A percentile compares a stretch with the other conserved stretches of the same genome.
Evolutionary conservation across 2,797 vertebrate species (phyloP).

Genomic region (Buphagus erythrorhynchus): DNA sequence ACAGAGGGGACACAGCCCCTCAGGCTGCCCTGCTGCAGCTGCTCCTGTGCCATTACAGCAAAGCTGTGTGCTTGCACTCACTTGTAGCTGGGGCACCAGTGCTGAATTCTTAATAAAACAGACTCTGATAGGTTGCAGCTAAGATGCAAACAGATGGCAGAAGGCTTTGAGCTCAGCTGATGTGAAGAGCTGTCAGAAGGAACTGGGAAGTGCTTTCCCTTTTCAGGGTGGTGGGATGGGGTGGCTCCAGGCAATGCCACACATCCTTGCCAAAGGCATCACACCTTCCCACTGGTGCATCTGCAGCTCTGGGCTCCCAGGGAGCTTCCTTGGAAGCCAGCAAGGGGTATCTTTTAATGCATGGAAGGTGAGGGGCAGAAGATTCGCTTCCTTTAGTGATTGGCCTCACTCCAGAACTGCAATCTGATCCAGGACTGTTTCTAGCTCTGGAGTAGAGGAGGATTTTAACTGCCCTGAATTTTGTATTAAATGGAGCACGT

Average conservation of each 20-base stretch:
- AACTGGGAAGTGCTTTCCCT: not conserved
- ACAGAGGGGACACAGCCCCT: fast-evolving
- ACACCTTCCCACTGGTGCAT: not conserved
- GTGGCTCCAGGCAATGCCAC: not conserved
- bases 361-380: not conserved
- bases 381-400: not conserved
- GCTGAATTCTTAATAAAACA: not conserved
- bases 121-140: not conserved
- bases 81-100: not conserved
- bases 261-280: not conserved
- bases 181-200: not conserved
- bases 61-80: not conserved
- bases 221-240: not conserved
- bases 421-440: not conserved
- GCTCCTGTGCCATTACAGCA: not conserved
- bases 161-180: not conserved
- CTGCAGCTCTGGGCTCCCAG: not conserved
- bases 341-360: not conserved
- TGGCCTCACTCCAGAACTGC: not conserved
- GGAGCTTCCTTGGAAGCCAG: not conserved
- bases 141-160: slow-evolving; percentile 4
- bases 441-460: not conserved
- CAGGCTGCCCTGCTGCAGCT: not conserved
- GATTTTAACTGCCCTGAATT: not conserved
- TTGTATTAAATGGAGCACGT: not conserved